A percentile compares a stretch with the other conserved stretches of the same genome.
These are phyloP conservation scores for Halcyon leucocephala DNA, from an alignment of 2,797 vertebrate species.

Conservation along the genomic window DNA sequence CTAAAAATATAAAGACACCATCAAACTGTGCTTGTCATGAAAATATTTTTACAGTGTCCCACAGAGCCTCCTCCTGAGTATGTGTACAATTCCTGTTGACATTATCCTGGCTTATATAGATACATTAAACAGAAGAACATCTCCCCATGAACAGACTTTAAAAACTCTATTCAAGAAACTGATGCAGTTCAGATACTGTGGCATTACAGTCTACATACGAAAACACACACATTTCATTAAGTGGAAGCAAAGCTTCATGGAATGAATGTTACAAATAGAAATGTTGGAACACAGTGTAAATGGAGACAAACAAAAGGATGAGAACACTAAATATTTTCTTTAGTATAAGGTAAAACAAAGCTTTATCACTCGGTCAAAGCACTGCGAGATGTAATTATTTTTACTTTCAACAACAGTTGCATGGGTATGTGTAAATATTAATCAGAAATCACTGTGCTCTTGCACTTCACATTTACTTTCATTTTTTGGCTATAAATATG, in stretches of 20 bases:
- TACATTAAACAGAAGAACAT: background rate
- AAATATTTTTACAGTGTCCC: background rate
- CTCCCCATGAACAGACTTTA: background rate
- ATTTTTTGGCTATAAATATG: background rate
- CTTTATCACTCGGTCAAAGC: background rate
- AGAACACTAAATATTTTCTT: background rate
- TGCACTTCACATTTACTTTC: background rate
- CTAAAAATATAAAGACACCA: conserved; percentile 59
- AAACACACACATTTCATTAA: background rate
- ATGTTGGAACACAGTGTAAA: conserved; percentile 54
- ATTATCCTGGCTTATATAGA: background rate
- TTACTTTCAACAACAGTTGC: background rate
- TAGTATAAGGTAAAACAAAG: conserved; percentile 8
- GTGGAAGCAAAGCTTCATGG: conserved; percentile 67
- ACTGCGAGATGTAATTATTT: background rate
- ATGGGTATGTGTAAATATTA: background rate
- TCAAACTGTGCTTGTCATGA: conserved; percentile 29
- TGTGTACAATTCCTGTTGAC: background rate
- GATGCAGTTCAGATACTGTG: background rate
- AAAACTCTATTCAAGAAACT: background rate
- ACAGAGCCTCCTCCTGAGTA: background rate
- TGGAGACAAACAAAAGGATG: conserved; percentile 53
- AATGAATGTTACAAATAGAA: conserved; percentile 69
- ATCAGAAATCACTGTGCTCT: background rate
- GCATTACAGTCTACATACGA: background rate